phyloP scores from a whole-genome alignment of 2,797 vertebrate genomes.

The Buphagus erythrorhynchus region DNA sequence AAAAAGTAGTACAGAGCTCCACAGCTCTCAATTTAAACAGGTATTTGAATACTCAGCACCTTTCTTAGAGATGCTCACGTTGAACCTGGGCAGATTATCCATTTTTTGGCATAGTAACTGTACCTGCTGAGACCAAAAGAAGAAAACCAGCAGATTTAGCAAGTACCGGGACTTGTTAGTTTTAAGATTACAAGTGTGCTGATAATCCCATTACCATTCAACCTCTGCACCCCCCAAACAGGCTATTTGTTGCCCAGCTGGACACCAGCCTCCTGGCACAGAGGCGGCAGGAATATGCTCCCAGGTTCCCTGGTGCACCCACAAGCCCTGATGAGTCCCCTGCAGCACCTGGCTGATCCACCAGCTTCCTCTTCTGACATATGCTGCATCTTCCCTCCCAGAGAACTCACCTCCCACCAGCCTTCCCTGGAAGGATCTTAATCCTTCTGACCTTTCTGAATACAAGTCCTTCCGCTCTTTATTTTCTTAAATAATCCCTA shows the following conservation, averaged over 20 bases:
- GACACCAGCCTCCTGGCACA: background rate
- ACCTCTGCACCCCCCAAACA: background rate
- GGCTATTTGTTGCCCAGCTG: background rate
- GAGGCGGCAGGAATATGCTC: rapidly evolving
- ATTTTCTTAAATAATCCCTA: background rate
- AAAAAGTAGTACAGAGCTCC: background rate
- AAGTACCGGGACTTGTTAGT: background rate
- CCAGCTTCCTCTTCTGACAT: background rate
- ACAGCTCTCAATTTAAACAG: background rate
- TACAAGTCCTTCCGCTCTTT: background rate
- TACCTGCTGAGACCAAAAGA: background rate
- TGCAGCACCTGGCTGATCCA: background rate
- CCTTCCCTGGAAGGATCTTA: background rate
- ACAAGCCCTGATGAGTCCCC: background rate
- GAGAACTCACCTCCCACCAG: background rate
- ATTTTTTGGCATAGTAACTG: background rate
- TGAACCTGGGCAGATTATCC: background rate
- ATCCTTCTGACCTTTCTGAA: background rate
- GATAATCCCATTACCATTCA: background rate
- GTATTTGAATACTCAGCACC: background rate
- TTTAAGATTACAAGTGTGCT: background rate
- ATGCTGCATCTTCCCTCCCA: background rate
- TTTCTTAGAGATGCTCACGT: background rate
- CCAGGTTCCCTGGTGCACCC: rapidly evolving
- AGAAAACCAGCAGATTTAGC: background rate